A percentile compares a stretch with the other conserved stretches of the same genome.
Conservation (phyloP, 2,797 vertebrate genomes). For the Triplophysa yarkandensis region DNA sequence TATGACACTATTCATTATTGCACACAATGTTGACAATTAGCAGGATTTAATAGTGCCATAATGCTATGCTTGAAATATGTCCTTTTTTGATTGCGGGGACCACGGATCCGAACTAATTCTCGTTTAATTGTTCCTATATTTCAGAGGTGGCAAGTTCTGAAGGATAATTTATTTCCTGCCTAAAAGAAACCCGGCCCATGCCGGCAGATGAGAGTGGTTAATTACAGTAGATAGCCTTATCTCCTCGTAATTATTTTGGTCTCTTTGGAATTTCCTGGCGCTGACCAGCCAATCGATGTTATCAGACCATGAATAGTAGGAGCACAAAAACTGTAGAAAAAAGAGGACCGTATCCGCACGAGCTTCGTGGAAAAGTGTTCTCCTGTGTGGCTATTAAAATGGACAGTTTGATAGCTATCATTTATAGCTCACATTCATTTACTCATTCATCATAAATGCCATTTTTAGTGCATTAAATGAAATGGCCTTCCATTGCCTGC, state of each 20-base stretch:
- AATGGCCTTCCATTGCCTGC: conserved; percentile 16
- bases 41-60: conserved; percentile 79
- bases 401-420: conserved; percentile 43
- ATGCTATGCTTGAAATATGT: conserved; percentile 75
- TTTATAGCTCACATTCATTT: conserved; percentile 41
- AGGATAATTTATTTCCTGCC: conserved; percentile 85
- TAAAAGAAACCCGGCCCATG: conserved; percentile 67
- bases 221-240: conserved; percentile 86
- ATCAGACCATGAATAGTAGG: conserved; percentile 62
- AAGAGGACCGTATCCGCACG: conserved; percentile 45
- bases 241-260: conserved; percentile 77
- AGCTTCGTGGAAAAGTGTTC: conserved; percentile 32
- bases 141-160: conserved; percentile 78
- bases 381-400: conserved; percentile 41
- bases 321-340: conserved; percentile 54
- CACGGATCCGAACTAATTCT: conserved; percentile 90
- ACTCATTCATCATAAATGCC: conserved; percentile 36
- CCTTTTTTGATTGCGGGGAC: conserved; percentile 80
- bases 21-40: conserved; percentile 77
- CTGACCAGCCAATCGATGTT: conserved; percentile 61
- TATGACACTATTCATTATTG: conserved; percentile 76
- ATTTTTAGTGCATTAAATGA: conserved; percentile 21
- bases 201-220: conserved; percentile 75
- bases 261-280: conserved; percentile 66
- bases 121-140: conserved; percentile 91